phyloP scores from a whole-genome alignment of 2,888 invertebrate genomes.

The Orthosia cruda region DNA sequence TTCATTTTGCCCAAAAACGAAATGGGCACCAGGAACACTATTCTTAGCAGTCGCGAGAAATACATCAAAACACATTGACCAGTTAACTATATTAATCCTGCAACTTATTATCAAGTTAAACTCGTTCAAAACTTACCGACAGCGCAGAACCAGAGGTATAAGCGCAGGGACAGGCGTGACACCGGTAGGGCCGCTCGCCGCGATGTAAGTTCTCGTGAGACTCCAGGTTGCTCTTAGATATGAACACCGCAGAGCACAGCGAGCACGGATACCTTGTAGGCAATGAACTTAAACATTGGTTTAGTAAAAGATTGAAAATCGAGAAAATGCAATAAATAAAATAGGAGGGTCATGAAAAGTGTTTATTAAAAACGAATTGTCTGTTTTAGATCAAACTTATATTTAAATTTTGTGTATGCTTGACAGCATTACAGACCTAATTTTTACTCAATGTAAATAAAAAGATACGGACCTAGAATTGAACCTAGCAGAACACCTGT shows the following conservation, averaged over 20 bases:
- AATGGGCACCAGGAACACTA: no score
- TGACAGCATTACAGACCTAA: background rate
- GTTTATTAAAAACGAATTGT: no score
- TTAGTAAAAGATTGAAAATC: background rate
- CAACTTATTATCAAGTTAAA: background rate
- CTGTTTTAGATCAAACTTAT: no score
- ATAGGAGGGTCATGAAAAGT: no score
- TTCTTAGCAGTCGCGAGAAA: no score
- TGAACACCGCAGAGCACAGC: slow-evolving; percentile 80
- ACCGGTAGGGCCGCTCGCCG: slow-evolving; percentile 82
- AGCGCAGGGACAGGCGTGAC: slow-evolving; percentile 76
- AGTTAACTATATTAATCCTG: background rate
- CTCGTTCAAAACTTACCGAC: slow-evolving; percentile 65
- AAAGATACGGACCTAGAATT: slow-evolving; percentile 3
- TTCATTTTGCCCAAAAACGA: no score
- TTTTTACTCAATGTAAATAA: background rate
- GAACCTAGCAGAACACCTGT: background rate
- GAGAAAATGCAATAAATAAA: no score
- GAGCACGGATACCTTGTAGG: slow-evolving; percentile 74
- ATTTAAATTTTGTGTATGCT: background rate
- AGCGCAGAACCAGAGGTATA: slow-evolving; percentile 81
- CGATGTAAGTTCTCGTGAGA: slow-evolving; percentile 81
- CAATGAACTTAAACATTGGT: slow-evolving; percentile 2
- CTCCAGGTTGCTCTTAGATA: slow-evolving; percentile 69
- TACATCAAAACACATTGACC: no score